These are phyloP conservation scores for Charina bottae DNA, from an alignment of 2,113 vertebrate genomes.

Conservation along the genomic window DNA sequence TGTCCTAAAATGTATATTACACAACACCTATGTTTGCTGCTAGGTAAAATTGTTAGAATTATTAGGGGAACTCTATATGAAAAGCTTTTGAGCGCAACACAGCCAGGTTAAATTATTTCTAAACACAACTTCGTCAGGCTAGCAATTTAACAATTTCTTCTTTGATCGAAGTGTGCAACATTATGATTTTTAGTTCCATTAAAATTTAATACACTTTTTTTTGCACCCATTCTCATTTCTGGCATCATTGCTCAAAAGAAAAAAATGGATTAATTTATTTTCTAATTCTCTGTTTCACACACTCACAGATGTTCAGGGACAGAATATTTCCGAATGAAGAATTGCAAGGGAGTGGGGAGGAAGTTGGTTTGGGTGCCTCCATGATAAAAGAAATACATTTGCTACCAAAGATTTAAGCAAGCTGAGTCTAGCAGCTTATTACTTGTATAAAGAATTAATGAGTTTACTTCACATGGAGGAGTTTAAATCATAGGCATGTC, in stretches of 20 bases:
- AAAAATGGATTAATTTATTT: neutral
- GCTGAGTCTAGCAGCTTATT: rapidly evolving
- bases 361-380: neutral
- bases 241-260: neutral
- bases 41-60: neutral
- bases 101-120: neutral
- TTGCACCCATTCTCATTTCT: neutral
- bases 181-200: neutral
- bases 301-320: neutral
- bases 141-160: neutral
- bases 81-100: neutral
- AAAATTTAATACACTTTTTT: neutral
- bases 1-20: neutral
- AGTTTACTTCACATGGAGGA: neutral
- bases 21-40: neutral
- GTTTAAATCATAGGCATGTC: neutral
- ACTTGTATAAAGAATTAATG: neutral
- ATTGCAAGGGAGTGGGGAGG: neutral
- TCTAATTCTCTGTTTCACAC: neutral
- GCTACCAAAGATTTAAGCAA: rapidly evolving
- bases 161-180: neutral
- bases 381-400: neutral
- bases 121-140: no score
- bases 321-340: neutral
- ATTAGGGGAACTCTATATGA: neutral